A percentile compares a stretch with the other conserved stretches of the same genome.
Evolutionary conservation across 2,113 vertebrate genomes (phyloP).

Genomic region (Cyprinodon brontotheroides): DNA sequence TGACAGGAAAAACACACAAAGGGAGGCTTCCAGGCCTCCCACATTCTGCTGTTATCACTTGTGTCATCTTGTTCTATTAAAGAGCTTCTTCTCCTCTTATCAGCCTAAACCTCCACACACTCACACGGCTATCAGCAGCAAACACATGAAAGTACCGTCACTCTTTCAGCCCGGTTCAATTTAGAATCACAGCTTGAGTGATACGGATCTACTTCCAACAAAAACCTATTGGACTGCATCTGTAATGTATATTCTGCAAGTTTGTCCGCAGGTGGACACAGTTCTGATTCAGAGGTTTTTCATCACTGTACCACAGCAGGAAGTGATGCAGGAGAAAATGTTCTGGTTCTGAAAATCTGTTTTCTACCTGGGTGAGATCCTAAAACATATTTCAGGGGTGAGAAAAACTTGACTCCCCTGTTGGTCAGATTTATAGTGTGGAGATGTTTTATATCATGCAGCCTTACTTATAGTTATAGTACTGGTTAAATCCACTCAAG

Average conservation of each 20-base stretch:
- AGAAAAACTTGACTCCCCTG: not conserved
- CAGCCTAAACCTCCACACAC: conserved; percentile 18
- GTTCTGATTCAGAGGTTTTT: not conserved
- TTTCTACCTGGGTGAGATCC: not conserved
- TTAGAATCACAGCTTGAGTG: conserved; percentile 28
- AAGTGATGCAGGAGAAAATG: not conserved
- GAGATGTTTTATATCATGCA: too few species aligned
- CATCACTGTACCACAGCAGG: not conserved
- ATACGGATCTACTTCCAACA: conserved; percentile 8
- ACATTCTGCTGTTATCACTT: conserved; percentile 19
- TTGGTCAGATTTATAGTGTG: not conserved
- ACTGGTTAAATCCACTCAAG: too few species aligned
- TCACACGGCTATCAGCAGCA: conserved; percentile 16
- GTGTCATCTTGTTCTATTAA: conserved; percentile 54
- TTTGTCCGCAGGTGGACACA: not conserved
- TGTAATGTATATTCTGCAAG: not conserved
- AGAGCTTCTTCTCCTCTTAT: conserved; percentile 44
- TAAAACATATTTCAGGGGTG: not conserved
- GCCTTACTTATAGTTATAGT: too few species aligned
- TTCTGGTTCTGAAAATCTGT: not conserved
- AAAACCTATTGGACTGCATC: conserved; percentile 8
- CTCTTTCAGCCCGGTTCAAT: conserved; percentile 26
- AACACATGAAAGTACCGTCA: conserved; percentile 34
- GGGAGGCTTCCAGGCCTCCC: conserved; percentile 14
- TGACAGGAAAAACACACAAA: not conserved